Percentiles rank a stretch among this genome's conserved stretches.
Evolutionary conservation across 2,113 vertebrate species (phyloP).

Genomic region (Onychorhynchus coronatus): DNA sequence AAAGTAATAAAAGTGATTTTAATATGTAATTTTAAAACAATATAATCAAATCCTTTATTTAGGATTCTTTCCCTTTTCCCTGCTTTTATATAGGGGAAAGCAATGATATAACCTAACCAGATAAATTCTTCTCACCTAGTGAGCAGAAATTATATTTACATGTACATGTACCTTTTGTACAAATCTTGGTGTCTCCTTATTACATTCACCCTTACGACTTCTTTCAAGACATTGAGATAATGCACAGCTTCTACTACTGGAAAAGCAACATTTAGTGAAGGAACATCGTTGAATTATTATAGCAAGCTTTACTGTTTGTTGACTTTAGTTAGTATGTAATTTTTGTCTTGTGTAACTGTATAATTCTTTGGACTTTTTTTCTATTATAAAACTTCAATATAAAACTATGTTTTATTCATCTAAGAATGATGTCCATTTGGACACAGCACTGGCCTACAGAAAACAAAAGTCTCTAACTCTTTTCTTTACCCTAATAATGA

Average conservation of each 20-base stretch:
- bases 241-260: neutral
- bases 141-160: neutral
- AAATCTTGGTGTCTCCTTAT: neutral
- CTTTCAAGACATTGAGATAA: neutral
- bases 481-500: neutral
- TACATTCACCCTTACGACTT: neutral
- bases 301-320: neutral
- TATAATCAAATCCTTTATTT: neutral
- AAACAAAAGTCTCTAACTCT: neutral
- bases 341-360: neutral
- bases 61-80: neutral
- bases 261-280: neutral
- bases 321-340: neutral
- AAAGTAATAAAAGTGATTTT: no score
- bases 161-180: neutral
- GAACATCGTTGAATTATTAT: neutral
- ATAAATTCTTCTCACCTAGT: neutral
- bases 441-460: neutral
- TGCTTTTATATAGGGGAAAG: neutral
- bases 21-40: neutral
- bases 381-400: neutral
- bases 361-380: neutral
- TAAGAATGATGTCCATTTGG: neutral
- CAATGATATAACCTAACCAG: neutral
- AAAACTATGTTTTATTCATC: neutral